Evolutionary conservation across 37 sponge, comb jelly and placozoan genomes (phyloP), one percentile per base, ranked within the genome.

Genomic region (Lycopodina hypogea): DNA sequence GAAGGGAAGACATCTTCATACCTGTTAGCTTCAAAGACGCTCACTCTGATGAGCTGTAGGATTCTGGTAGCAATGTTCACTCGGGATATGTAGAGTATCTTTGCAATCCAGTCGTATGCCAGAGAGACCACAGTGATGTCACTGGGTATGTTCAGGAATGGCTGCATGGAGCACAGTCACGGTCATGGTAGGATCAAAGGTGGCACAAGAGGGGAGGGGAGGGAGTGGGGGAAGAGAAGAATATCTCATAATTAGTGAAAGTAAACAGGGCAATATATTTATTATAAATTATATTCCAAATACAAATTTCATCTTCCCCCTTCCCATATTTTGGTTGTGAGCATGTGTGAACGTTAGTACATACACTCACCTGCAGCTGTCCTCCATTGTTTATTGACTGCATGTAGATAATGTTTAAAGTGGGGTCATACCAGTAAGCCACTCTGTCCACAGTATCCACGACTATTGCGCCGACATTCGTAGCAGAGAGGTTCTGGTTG

Each of bases 21-120:
- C 38, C 11, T 4, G 26, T 42, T 36, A 63, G n/a, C 36, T 30
- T 72, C 65, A 26, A 48, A 11, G 12, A 41, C 36, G 29, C 19
- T 68, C 48, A 76, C 60, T 22, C 61, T 76, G 15, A 28, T 18
- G 15, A 76, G 21, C 26, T 40, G 42, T 1, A 72, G 19, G 24
- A 38, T 26, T 2, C 39, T 32, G 24, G 40, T 1, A 0, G 11
- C 51, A 29, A 23, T 32, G 21, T 36, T 35, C 19, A 50, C 45
- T 57, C 45, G 30, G 26, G 35, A 22, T 23, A 61, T 42, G n/a
- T 84, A 84, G 40, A 84, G 35, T 0, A 33, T 23, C 60, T 60
- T 35, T 40, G 61, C 84, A 32, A 75, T 45, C 84, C 84, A 84
- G 34, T 84, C 77, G 68, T 40, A 84, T 0, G 84, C 77, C 69